phyloP scores from a whole-genome alignment of 2,797 vertebrate genomes.

The Meda fulgida region DNA sequence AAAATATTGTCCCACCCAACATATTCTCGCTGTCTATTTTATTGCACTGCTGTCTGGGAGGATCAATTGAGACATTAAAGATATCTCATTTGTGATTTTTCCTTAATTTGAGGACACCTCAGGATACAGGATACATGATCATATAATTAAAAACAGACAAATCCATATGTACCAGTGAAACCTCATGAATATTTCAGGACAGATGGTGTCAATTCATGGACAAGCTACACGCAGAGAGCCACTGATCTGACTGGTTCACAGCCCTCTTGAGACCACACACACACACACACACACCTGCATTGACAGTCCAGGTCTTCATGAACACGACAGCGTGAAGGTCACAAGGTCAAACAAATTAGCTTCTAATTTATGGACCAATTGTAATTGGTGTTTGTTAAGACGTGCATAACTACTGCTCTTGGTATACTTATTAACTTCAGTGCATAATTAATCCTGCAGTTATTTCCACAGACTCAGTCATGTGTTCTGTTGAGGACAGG shows the following conservation, averaged over 20 bases:
- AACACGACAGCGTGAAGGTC: not conserved
- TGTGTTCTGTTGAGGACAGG: not conserved
- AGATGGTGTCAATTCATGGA: conserved; percentile 1
- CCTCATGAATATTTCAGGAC: conserved; percentile 18
- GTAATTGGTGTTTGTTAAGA: not conserved
- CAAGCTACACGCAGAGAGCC: not conserved
- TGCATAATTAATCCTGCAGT: not conserved
- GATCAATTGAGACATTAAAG: not conserved
- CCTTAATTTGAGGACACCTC: not conserved
- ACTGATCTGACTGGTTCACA: conserved; percentile 5
- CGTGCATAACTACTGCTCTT: not conserved
- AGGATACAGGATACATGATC: not conserved
- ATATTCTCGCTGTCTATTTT: not conserved
- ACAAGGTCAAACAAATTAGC: not conserved
- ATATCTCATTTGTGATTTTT: not conserved
- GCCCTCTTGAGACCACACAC: not conserved
- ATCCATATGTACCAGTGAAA: not conserved
- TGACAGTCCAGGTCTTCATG: not conserved
- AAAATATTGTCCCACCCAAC: too few relatives aligned
- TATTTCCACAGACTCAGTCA: too few relatives aligned
- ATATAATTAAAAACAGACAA: not conserved
- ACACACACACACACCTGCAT: not conserved
- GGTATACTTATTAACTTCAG: not conserved
- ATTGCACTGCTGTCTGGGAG: not conserved
- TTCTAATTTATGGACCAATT: not conserved